A percentile compares a stretch with the other conserved stretches of the same genome.
phyloP scores from a whole-genome alignment of 2,888 invertebrate genomes.

The Venusia cambrica region DNA sequence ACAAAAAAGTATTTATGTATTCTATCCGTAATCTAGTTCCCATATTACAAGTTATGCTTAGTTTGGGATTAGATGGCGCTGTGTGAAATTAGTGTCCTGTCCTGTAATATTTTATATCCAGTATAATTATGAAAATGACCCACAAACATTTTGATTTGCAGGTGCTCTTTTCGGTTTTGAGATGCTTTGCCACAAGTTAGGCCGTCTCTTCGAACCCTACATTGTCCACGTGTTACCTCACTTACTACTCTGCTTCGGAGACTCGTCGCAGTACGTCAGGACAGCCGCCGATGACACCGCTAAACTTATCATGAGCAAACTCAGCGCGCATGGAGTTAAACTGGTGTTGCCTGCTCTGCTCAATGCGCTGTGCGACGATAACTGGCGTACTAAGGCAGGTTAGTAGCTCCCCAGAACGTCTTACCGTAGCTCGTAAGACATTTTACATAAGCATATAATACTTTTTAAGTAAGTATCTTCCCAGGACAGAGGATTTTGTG shows the following conservation, averaged over 20 bases:
- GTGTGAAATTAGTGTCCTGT: too few species aligned
- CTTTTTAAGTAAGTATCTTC: too few species aligned
- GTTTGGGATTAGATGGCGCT: too few species aligned
- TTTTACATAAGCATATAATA: neutral
- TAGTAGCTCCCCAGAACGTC: constrained; percentile 16
- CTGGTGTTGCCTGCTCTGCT: constrained; percentile 96
- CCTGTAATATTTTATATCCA: too few species aligned
- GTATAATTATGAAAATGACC: too few species aligned
- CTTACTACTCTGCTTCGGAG: constrained; percentile 96
- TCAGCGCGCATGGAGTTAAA: constrained; percentile 98
- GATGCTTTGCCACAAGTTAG: constrained; percentile 96
- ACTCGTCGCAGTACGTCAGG: constrained; percentile 96
- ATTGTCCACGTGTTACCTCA: constrained; percentile 98
- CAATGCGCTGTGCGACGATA: constrained; percentile 97
- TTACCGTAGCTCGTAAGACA: neutral
- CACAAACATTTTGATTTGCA: constrained; percentile 47
- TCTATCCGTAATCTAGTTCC: too few species aligned
- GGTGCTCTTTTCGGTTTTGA: constrained; percentile 98
- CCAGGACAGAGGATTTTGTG: too few species aligned
- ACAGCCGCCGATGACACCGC: constrained; percentile 98
- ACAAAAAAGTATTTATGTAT: too few species aligned
- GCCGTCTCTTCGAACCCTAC: constrained; percentile 98
- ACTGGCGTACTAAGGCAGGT: constrained; percentile 99
- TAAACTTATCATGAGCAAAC: constrained; percentile 95
- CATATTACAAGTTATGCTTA: too few species aligned